Base-by-base conservation (phyloP, 2,888 invertebrate genomes). In the Agrenia bidenticulata region DNA sequence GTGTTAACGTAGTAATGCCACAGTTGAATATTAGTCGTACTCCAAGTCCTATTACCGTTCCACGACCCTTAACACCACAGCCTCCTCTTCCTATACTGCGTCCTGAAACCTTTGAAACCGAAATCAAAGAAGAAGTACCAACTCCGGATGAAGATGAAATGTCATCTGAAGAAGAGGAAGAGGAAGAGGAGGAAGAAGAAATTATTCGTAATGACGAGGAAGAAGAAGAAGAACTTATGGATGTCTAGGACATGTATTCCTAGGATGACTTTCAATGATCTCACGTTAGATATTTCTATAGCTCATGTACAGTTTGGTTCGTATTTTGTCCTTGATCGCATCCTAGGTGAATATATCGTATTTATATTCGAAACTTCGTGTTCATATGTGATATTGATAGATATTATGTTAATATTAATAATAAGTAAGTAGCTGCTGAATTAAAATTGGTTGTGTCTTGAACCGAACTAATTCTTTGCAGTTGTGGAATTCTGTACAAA, bases 151-250 rank as follows among this genome's bases (percentile, higher is more conserved):
- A 82, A 61, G 60, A 61, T n/a, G 45, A 17, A 19, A 5, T 17
- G 15, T 15, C 19, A 15, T 15, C 19, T 51, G 23, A 61, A 64
- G 54, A 49, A 50, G 5, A 64, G 57, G 50, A 83, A 84, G 0
- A 84, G 84, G 64, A 84, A 84, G 66, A 77, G 63, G 62, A 66
- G 56, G 49, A 57, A 49, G 77, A 74, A 23, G n/a, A 21, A 11
- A 67, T 75, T 73, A 67, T 61, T 42, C 76, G 77, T 79, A 75
- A 81, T 79, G 71, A 79, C 73, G 73, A 73, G 83, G 83, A 73
- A 85, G 84, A 84, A 77, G 85, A 85, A 78, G 85, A 86, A 73
- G 83, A 81, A 75, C 78, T 79, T 13, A 81, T 75, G 79, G 82
- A 70, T 54, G 79, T 71, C 41, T 68, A 56, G 60, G 56, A 58